Evolutionary conservation across 2,888 invertebrate genomes (phyloP).

Genomic region (Euzophera pinguis): DNA sequence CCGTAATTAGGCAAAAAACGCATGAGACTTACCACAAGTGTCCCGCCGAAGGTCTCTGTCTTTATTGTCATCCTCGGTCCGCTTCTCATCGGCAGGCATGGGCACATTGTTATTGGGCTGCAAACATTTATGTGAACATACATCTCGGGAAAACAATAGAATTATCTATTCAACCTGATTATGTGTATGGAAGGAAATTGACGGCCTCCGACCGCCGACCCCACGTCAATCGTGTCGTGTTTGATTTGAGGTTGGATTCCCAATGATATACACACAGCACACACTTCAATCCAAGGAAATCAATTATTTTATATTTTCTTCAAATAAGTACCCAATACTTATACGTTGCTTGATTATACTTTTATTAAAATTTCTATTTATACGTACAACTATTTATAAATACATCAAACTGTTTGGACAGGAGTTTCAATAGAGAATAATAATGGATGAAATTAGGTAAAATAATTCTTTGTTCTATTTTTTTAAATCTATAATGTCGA

Average conservation of each 20-base stretch:
- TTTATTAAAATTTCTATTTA: too few relatives aligned
- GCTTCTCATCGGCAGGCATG: slow-evolving; percentile 37
- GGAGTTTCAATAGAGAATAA: too few relatives aligned
- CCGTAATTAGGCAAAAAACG: background rate
- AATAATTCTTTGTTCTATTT: too few relatives aligned
- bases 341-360: too few relatives aligned
- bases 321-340: too few relatives aligned
- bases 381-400: too few relatives aligned
- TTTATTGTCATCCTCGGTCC: slow-evolving; percentile 38
- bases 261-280: background rate
- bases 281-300: background rate
- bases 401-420: too few relatives aligned
- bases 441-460: too few relatives aligned
- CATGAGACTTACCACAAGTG: slow-evolving; percentile 46
- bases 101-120: slow-evolving; percentile 49
- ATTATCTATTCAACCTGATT: slow-evolving; percentile 15
- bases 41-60: slow-evolving; percentile 60
- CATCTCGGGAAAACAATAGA: slow-evolving; percentile 15
- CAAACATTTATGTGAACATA: slow-evolving; percentile 28
- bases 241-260: slow-evolving; percentile 5
- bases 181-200: background rate
- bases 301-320: too few relatives aligned
- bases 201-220: slow-evolving; percentile 3
- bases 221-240: slow-evolving; percentile 4
- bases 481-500: too few relatives aligned